These are phyloP conservation scores for Saccostrea cuccullata DNA, from an alignment of 1,140 invertebrate genomes.

Conservation along the genomic window DNA sequence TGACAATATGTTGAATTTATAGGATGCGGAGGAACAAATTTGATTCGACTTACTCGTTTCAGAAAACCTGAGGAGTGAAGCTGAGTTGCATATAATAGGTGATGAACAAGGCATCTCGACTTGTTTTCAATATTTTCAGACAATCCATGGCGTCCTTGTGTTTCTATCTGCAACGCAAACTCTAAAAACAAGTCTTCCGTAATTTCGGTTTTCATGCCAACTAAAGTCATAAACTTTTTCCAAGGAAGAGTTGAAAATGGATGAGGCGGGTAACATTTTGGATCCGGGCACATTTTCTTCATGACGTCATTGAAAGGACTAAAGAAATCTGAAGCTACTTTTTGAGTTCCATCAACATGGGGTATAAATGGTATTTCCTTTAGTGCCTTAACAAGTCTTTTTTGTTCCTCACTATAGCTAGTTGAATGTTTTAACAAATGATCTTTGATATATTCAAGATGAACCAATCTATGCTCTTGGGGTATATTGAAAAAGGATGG, in stretches of 20 bases:
- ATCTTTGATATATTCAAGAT: background rate
- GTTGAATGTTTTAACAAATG: background rate
- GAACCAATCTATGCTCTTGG: background rate
- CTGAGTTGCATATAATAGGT: background rate
- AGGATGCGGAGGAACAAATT: background rate
- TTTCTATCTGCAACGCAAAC: background rate
- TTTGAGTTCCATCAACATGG: background rate
- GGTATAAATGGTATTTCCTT: background rate
- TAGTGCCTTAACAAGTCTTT: background rate
- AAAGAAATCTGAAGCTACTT: background rate
- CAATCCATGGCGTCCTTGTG: background rate
- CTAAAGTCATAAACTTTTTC: background rate
- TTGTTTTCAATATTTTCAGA: background rate
- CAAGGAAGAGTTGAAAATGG: background rate
- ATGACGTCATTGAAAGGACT: background rate
- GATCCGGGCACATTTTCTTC: background rate
- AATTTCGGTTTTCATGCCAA: background rate
- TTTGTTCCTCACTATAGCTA: background rate
- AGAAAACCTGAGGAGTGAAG: background rate
- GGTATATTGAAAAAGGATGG: background rate
- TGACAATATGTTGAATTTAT: background rate
- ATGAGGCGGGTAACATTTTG: background rate
- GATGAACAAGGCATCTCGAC: background rate
- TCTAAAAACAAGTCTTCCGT: background rate
- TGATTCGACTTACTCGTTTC: background rate